Evolutionary conservation across 2,113 vertebrate species (phyloP).

Genomic region (Xenotilapia leptura): DNA sequence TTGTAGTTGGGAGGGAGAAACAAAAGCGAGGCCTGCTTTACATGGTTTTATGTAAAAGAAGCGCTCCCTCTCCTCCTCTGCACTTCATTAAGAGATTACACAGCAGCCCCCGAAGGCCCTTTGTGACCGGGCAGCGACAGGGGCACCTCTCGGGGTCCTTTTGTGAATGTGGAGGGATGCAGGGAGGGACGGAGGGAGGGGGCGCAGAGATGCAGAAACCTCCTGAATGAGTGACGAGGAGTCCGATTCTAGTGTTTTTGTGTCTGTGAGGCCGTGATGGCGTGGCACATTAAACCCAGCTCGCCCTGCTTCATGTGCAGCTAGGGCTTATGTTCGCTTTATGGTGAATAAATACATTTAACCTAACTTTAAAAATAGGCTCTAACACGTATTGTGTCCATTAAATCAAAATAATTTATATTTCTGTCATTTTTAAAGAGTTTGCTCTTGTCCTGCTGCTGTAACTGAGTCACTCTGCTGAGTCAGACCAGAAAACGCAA

Average conservation of each 20-base stretch:
- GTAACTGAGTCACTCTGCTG: neutral
- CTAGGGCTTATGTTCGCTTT: neutral
- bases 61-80: conserved; percentile 82
- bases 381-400: neutral
- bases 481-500: neutral
- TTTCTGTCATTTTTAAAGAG: neutral
- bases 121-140: conserved; percentile 77
- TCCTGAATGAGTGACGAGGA: conserved; percentile 82
- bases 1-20: conserved; percentile 93
- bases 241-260: neutral
- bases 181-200: neutral
- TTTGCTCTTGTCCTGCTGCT: neutral
- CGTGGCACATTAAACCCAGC: neutral
- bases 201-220: conserved; percentile 88
- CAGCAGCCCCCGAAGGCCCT: conserved; percentile 79
- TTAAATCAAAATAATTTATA: neutral
- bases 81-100: conserved; percentile 99
- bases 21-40: conserved; percentile 88
- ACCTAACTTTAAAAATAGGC: neutral
- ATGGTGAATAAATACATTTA: neutral
- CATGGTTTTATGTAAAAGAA: conserved; percentile 91
- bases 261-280: neutral
- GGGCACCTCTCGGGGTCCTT: conserved; percentile 58
- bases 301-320: neutral
- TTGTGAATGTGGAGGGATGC: conserved; percentile 12